Base-by-base conservation (phyloP, 2,113 vertebrate genomes). In the Oncorhynchus tshawytscha region DNA sequence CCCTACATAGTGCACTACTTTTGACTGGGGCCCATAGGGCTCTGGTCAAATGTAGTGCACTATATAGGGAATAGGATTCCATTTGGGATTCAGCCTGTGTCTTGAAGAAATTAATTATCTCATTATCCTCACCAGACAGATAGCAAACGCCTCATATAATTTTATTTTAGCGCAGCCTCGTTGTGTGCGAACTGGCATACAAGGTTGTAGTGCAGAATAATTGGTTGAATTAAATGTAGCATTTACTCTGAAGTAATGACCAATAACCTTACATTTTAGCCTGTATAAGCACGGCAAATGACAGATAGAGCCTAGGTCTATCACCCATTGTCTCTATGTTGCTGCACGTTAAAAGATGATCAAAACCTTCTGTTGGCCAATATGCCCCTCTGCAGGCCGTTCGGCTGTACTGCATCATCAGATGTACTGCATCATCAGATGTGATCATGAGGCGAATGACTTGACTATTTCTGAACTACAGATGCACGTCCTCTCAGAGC, bases 331-430 rank as follows among this genome's bases (percentile, higher is more conserved):
- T 62, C 24, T 16, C n/a, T 22, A 62, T 22, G 59, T n/a, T 22
- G 7, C 24, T 16, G 13, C n/a, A 62, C 8, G 1, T 62, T 22
- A 22, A 22, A 62, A 24, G n/a, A 62, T 62, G n/a, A 62, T 22
- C 59, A 62, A 62, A 22, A 22, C 59, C 16, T 8, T 22, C 7
- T 8, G 59, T 62, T 16, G 59, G n/a, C 59, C 59, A 22, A 39
- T 70, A 74, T 73, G 77, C 69, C 81, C 81, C 77, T 78, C 81
- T 79, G 77, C 73, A 66, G 81, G 67, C 65, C 45, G 57, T 7
- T 60, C 11, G 20, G n/a, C 11, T 27, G 51, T 73, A 79, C 73
- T 77, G 54, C 79, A 74, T 13, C 64, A 48, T 22, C 51, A 76
- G 8, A 72, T 16, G 34, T 2, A 11, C 54, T 5, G 6, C 57